Conservation (phyloP, 2,797 vertebrate species). For the Selene dorsalis region DNA sequence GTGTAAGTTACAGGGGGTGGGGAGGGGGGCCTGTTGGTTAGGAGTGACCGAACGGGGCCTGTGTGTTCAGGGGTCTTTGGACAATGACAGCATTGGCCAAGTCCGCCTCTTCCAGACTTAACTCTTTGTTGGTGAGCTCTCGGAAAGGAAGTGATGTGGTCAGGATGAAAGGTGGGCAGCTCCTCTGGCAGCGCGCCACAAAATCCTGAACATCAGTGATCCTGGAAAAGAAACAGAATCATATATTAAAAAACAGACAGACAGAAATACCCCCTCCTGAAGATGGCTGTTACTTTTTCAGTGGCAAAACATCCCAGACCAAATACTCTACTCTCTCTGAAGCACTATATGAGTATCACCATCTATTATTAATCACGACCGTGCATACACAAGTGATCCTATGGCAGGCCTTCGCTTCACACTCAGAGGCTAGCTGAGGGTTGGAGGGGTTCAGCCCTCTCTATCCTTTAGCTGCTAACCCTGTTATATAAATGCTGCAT, state of each 20-base stretch:
- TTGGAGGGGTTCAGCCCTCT: conserved; percentile 63
- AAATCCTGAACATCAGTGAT: conserved; percentile 92
- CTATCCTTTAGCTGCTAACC: conserved; percentile 70
- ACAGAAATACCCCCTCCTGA: neutral
- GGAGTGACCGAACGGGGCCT: conserved; percentile 83
- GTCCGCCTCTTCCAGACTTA: conserved; percentile 90
- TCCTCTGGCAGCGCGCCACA: conserved; percentile 87
- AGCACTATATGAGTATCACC: conserved; percentile 47
- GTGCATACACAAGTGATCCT: conserved; percentile 38
- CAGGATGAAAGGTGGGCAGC: conserved; percentile 87
- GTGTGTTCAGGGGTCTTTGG: conserved; percentile 88
- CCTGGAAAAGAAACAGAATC: conserved; percentile 70
- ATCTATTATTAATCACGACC: conserved; percentile 71
- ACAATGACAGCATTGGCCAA: conserved; percentile 92
- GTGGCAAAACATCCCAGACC: conserved; percentile 13
- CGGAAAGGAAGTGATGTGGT: conserved; percentile 89
- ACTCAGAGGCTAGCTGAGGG: conserved; percentile 41
- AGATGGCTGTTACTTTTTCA: neutral
- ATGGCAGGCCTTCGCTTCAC: conserved; percentile 45
- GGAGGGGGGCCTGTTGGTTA: conserved; percentile 70
- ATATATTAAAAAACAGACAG: neutral
- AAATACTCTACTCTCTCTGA: conserved; percentile 38
- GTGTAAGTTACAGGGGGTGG: neutral
- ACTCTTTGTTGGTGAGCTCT: conserved; percentile 85
- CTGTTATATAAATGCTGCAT: conserved; percentile 83